Evolutionary conservation across 1,140 invertebrate genomes (phyloP).

Genomic region (Bombus waltoni): DNA sequence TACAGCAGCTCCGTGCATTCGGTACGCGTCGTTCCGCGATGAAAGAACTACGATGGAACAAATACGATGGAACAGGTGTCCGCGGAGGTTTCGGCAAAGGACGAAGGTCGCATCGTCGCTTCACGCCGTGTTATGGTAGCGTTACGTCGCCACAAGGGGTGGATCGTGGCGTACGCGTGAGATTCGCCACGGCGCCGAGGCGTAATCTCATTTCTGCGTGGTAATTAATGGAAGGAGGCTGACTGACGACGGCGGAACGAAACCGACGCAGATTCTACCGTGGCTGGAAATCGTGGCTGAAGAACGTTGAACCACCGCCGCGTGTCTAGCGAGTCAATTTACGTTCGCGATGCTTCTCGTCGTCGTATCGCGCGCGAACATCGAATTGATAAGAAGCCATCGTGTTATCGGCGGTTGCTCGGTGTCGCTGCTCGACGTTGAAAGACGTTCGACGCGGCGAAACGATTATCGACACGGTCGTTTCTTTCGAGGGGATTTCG

Average conservation of each 20-base stretch:
- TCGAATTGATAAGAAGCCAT: background rate
- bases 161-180: background rate
- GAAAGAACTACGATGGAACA: constrained; percentile 60
- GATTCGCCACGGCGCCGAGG: constrained; percentile 26
- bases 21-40: background rate
- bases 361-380: background rate
- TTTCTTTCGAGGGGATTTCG: constrained; percentile 31
- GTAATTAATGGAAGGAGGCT: constrained; percentile 57
- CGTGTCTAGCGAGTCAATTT: constrained; percentile 1
- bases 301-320: background rate
- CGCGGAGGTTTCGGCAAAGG: constrained; percentile 62
- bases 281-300: background rate
- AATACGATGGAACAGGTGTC: constrained; percentile 72
- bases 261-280: constrained; percentile 38
- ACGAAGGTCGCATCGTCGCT: constrained; percentile 75
- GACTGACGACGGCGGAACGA: constrained; percentile 47
- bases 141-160: constrained; percentile 10
- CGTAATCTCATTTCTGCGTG: constrained; percentile 60
- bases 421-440: background rate
- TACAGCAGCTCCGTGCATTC: background rate
- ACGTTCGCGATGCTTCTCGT: background rate
- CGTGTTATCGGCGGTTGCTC: background rate
- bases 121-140: constrained; percentile 66
- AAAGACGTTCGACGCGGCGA: background rate
- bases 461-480: background rate